Conservation (phyloP, 2,888 invertebrate species). For the Orthosia incerta region DNA sequence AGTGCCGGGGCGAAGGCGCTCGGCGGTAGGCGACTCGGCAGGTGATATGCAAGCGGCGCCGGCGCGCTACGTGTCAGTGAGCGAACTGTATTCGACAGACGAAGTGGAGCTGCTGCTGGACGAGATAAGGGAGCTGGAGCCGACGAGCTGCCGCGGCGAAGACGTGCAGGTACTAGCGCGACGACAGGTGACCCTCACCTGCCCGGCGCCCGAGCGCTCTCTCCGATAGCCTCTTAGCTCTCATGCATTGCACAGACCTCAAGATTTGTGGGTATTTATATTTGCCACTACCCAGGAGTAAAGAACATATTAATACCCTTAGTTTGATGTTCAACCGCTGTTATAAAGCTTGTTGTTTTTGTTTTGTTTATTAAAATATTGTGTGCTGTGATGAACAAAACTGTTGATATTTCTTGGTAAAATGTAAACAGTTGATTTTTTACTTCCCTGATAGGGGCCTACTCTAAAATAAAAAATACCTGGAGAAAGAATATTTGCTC, state of each 20-base stretch:
- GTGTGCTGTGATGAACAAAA: background rate
- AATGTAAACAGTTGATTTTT: background rate
- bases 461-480: background rate
- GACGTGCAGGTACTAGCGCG: conserved; percentile 81
- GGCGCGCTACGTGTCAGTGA: conserved; percentile 90
- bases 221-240: background rate
- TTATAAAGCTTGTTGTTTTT: background rate
- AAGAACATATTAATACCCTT: background rate
- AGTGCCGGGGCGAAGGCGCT: conserved; percentile 82
- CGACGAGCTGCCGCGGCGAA: conserved; percentile 88
- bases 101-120: conserved; percentile 91
- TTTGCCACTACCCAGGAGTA: background rate
- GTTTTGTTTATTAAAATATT: background rate
- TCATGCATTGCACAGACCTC: conserved; percentile 7
- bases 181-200: conserved; percentile 4
- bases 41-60: conserved; percentile 89
- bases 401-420: background rate
- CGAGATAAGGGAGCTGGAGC: conserved; percentile 90
- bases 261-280: background rate
- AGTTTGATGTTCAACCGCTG: background rate
- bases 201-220: too few relatives aligned
- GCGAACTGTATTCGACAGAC: conserved; percentile 90
- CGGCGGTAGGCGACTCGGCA: conserved; percentile 81
- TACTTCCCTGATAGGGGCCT: background rate
- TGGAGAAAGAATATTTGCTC: background rate